Evolutionary conservation across 2,888 invertebrate species (phyloP), one percentile per base, ranked within the genome.

Genomic region (Orgyia antiqua): DNA sequence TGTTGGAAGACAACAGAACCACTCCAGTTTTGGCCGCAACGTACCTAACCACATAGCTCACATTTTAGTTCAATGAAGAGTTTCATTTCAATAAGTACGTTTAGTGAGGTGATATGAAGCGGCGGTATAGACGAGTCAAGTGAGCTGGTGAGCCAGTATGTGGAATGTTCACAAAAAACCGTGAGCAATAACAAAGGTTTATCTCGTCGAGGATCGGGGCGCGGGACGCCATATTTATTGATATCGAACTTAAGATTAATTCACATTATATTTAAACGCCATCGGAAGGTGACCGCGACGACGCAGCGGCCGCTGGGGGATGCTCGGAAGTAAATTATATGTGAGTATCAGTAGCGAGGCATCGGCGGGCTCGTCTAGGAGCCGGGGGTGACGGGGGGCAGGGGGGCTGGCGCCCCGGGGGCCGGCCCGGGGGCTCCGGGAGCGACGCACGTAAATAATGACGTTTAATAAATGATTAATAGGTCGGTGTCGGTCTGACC

Each of bases 391-490:
- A 36, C 26, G 17, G 6, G 20, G 23, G 33, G 40, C 21, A 15
- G 24, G 46, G 51, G 52, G n/a, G n/a, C n/a, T 41, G 51, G 53
- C 52, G 55, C 54, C 55, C 50, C 48, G 53, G 54, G 51, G 46
- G 51, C 46, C 44, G 47, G 39, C 47, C 36, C n/a, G 51, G 53
- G 51, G 55, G 53, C 55, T 49, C 48, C 52, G 54, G 51, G 46
- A 51, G 45, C 44, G 47, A 38, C 47, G 36, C 33, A 49, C 43
- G 50, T 77, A 63, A 80, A 73, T 79, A 74, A 80, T 77, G 76
- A 79, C 74, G 70, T 75, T 68, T 72, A 67, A 71, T 78, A 71
- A 74, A 76, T 82, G 80, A 82, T 80, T 72, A 75, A 79, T 79
- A 58, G 45, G 51, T 34, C 58, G 53, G 59, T 45, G 46, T 39